Conservation (phyloP, 1,140 invertebrate species). For the Metopolophium dirhodum region DNA sequence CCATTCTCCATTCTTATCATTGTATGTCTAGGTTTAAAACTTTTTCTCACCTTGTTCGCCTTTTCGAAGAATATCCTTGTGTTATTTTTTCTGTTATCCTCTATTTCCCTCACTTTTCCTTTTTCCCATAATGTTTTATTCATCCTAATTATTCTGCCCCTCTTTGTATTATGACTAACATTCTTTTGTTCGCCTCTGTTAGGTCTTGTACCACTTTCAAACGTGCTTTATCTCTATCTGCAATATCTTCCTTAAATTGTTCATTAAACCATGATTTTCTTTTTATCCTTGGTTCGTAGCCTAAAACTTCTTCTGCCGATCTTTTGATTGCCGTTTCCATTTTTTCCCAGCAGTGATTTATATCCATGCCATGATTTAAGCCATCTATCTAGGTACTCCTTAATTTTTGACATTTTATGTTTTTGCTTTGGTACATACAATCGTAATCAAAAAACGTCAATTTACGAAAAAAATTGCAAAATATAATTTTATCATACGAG, state of each 20-base stretch:
- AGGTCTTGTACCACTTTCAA: too few relatives aligned
- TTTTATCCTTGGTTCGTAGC: not conserved
- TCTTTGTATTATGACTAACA: too few relatives aligned
- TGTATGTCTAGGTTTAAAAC: slow-evolving; percentile 56
- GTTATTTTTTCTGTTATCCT: slow-evolving; percentile 52
- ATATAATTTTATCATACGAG: too few relatives aligned
- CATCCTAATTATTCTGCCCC: not conserved
- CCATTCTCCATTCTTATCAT: slow-evolving; percentile 44
- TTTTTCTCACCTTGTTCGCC: slow-evolving; percentile 31
- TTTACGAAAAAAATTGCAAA: too few relatives aligned
- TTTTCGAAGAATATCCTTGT: slow-evolving; percentile 1
- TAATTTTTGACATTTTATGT: too few relatives aligned
- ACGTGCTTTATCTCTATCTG: too few relatives aligned
- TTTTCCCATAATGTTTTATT: too few relatives aligned
- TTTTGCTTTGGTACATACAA: too few relatives aligned
- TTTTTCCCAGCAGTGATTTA: slow-evolving; percentile 24
- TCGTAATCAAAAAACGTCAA: too few relatives aligned
- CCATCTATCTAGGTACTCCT: slow-evolving; percentile 19
- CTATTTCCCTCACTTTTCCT: slow-evolving; percentile 49
- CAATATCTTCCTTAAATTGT: too few relatives aligned
- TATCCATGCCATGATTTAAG: not conserved
- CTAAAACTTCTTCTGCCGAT: too few relatives aligned
- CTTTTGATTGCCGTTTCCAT: slow-evolving; percentile 29
- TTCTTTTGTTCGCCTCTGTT: too few relatives aligned
- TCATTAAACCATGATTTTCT: slow-evolving; percentile 1